These are phyloP conservation scores for Mercenaria mercenaria DNA, from an alignment of 1,140 invertebrate genomes.

Conservation along the genomic window DNA sequence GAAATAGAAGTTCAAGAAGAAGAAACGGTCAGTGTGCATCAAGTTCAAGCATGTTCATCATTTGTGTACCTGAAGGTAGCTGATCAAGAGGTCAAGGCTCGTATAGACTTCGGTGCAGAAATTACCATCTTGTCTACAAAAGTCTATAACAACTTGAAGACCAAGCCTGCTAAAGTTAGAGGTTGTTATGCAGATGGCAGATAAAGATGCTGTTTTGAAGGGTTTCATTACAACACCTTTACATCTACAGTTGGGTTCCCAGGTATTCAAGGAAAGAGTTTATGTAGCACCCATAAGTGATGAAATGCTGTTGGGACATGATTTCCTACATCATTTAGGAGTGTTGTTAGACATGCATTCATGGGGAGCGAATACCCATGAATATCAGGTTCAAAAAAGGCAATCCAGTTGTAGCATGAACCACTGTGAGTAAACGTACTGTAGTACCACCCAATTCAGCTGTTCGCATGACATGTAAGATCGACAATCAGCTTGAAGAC, in stretches of 20 bases:
- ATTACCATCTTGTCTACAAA: slow-evolving; percentile 22
- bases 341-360: background rate
- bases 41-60: slow-evolving; percentile 26
- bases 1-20: background rate
- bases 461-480: background rate
- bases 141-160: slow-evolving; percentile 1
- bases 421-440: background rate
- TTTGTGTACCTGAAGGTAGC: slow-evolving; percentile 7
- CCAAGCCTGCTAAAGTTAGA: slow-evolving; percentile 10
- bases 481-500: background rate
- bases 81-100: background rate
- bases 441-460: slow-evolving; percentile 45
- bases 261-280: background rate
- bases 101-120: slow-evolving; percentile 49
- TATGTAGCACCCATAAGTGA: slow-evolving; percentile 32
- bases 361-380: no score
- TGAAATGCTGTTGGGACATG: slow-evolving; percentile 32
- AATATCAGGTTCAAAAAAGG: no score
- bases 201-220: background rate
- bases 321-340: background rate
- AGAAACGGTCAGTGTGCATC: background rate
- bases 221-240: slow-evolving; percentile 17
- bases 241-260: background rate
- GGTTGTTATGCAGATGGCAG: background rate
- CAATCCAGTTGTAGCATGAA: slow-evolving; percentile 3